phyloP scores from a whole-genome alignment of 2,888 invertebrate species.

The Myathropa florea region DNA sequence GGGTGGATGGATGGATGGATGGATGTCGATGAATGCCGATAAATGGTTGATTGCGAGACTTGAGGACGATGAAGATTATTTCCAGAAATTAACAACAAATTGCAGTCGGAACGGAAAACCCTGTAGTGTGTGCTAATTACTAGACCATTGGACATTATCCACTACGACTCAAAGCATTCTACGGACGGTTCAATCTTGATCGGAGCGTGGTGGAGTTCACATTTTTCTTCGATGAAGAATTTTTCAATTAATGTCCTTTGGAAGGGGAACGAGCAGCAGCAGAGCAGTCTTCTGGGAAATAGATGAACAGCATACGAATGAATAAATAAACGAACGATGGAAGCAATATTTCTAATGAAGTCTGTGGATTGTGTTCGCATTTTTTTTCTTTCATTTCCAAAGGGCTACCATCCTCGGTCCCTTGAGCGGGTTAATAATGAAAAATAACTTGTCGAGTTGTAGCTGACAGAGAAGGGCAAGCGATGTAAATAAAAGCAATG shows the following conservation, averaged over 20 bases:
- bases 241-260: background rate
- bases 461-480: background rate
- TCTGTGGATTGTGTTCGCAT: background rate
- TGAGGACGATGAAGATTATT: background rate
- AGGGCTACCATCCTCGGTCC: background rate
- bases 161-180: background rate
- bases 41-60: background rate
- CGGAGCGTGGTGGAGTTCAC: background rate
- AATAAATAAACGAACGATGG: background rate
- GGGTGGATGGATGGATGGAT: background rate
- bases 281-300: background rate
- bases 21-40: background rate
- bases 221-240: background rate
- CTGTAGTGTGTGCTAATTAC: background rate
- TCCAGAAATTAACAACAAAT: slow-evolving; percentile 17
- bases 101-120: background rate
- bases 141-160: background rate
- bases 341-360: slow-evolving; percentile 6
- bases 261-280: background rate
- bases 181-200: background rate
- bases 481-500: background rate
- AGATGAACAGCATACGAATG: background rate
- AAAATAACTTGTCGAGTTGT: background rate
- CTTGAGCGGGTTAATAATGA: background rate
- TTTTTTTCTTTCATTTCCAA: background rate